Base-by-base conservation (phyloP, 2,797 vertebrate species). In the Stomatorhinus walkeri region DNA sequence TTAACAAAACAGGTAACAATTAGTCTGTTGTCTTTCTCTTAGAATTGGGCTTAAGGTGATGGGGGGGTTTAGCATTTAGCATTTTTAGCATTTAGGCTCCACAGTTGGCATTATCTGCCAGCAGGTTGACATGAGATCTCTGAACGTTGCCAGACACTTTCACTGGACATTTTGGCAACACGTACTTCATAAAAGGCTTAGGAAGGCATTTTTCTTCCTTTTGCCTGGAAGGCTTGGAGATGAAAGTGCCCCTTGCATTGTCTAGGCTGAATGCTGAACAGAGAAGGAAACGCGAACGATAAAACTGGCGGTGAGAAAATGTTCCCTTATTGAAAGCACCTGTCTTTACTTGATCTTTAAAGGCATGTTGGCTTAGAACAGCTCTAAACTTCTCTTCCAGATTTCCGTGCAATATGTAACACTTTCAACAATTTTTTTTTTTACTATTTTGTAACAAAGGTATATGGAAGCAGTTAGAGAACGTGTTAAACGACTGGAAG, bases 371-470 rank as follows among this genome's bases (percentile, higher is more conserved):
- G 84, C 48, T 52, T 85, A 32, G 40, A 85, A 46, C 46, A 52
- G 5, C 22, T 32, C 43, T 56, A 28, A 36, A 54, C 24, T 85
- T 85, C 48, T 32, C 24, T 48, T 51, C 24, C 48, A 54, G 51
- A 85, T 85, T 85, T 85, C 24, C 32, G 84, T 85, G 84, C 84
- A 54, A 85, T 49, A 85, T 85, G 83, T 52, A 85, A 28, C 48
- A 32, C 24, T 85, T 85, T 85, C 49, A 54, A 48, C 79, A 83
- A 6, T 2, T 48, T 48, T 48, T 48, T 64, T 81, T 40, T 52
- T 85, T 0, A 12, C n/a, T 8, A 12, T 85, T 52, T 52, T 49
- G 46, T 28, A 28, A 52, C 8, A 16, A 54, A 85, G 84, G 4
- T 32, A 36, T 85, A 54, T 85, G 84, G 84, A 85, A 85, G 19